A percentile compares a stretch with the other conserved stretches of the same genome.
phyloP scores from a whole-genome alignment of 92 coral and sea anemone species.

The Isaurus tuberculatus region DNA sequence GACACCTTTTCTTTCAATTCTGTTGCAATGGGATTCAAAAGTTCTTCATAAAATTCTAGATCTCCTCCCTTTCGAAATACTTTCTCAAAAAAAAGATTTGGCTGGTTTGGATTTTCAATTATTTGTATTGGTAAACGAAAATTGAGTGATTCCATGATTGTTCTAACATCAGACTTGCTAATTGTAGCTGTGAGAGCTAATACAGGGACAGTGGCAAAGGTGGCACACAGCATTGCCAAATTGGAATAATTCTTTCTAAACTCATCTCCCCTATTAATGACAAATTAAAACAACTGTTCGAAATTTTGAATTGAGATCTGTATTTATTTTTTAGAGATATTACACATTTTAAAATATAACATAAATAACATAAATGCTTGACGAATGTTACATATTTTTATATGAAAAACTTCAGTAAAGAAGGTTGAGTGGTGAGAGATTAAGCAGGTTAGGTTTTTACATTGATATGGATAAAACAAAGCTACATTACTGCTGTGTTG shows the following conservation, averaged over 20 bases:
- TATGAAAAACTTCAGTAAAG: background rate
- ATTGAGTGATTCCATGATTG: slow-evolving; percentile 41
- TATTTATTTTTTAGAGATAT: background rate
- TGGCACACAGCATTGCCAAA: slow-evolving; percentile 70
- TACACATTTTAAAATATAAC: background rate
- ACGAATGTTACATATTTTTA: background rate
- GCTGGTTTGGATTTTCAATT: slow-evolving; percentile 43
- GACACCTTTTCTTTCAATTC: slow-evolving; percentile 21
- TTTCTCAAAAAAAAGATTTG: slow-evolving; percentile 46
- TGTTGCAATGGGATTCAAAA: slow-evolving; percentile 48
- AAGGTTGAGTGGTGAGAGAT: background rate
- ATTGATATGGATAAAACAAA: background rate
- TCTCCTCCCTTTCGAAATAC: slow-evolving; percentile 38
- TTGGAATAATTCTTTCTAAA: slow-evolving; percentile 60
- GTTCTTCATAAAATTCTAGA: slow-evolving; percentile 31
- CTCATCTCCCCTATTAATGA: slow-evolving; percentile 59
- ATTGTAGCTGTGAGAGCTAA: slow-evolving; percentile 56
- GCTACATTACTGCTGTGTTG: slow-evolving; percentile 14
- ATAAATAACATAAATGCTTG: too few relatives aligned
- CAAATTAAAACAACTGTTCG: background rate
- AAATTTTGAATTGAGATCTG: background rate
- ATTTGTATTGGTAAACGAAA: slow-evolving; percentile 29
- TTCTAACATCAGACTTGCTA: slow-evolving; percentile 32
- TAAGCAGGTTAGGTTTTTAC: background rate
- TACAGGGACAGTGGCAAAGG: slow-evolving; percentile 63